phyloP scores from a whole-genome alignment of 2,797 vertebrate species.

The Dicrostonyx torquatus region DNA sequence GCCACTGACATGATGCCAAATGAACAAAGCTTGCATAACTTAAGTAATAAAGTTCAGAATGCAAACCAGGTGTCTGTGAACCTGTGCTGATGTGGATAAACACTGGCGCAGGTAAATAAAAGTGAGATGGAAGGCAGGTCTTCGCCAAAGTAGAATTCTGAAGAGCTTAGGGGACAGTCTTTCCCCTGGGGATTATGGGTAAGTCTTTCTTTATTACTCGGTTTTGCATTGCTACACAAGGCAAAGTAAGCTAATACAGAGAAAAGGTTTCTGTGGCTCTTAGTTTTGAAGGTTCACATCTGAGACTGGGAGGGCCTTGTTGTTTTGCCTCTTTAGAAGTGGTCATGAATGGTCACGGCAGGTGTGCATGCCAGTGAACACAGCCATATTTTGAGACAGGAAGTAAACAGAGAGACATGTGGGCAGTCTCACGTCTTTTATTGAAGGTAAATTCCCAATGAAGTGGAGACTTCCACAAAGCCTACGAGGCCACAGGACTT shows the following conservation, averaged over 20 bases:
- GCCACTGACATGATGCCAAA: not conserved
- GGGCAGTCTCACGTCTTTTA: not conserved
- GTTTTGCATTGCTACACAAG: not conserved
- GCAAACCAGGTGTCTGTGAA: not conserved
- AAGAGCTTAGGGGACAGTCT: not conserved
- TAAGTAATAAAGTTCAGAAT: not conserved
- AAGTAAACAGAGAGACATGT: not conserved
- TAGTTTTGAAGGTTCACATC: not conserved
- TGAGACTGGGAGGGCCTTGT: too few species aligned
- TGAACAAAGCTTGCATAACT: not conserved
- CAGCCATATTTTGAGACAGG: not conserved
- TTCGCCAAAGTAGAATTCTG: not conserved
- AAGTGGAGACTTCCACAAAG: not conserved
- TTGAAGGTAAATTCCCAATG: not conserved
- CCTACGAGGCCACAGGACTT: not conserved
- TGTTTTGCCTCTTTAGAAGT: not conserved
- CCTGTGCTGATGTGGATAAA: not conserved
- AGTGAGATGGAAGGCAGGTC: not conserved
- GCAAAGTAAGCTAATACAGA: not conserved
- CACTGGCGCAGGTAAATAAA: not conserved
- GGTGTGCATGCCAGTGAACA: not conserved
- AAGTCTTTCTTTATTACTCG: not conserved
- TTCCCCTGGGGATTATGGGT: not conserved
- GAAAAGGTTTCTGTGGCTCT: not conserved
- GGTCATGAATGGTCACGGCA: not conserved